These are phyloP conservation scores for Aramus guarauna DNA, from an alignment of 2,113 vertebrate genomes.

Conservation along the genomic window DNA sequence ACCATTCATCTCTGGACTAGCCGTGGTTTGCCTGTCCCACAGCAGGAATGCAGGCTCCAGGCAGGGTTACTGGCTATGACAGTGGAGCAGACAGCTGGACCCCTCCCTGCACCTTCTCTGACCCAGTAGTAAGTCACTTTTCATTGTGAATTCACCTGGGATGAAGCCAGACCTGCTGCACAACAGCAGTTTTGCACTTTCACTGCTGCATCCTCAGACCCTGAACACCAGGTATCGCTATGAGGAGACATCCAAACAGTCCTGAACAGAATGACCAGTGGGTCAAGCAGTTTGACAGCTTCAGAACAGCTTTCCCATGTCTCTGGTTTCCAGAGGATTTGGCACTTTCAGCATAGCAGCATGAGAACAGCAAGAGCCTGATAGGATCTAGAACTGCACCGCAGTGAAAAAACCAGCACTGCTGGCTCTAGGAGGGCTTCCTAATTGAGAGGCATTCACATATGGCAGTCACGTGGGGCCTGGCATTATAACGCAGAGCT, in stretches of 20 bases:
- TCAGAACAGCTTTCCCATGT: not conserved
- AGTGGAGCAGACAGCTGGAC: not conserved
- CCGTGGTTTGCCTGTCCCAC: not conserved
- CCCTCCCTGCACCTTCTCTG: not conserved
- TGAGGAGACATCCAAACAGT: not conserved
- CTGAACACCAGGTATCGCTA: not conserved
- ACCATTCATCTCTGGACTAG: not conserved
- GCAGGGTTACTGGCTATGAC: not conserved
- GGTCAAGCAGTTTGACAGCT: not conserved
- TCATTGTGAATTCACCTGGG: not conserved
- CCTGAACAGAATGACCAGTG: not conserved
- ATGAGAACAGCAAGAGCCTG: accelerated
- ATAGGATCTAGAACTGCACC: not conserved
- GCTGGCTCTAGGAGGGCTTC: not conserved
- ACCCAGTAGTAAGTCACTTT: not conserved
- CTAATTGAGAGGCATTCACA: accelerated
- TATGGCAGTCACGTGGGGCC: not conserved
- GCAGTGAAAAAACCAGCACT: not conserved
- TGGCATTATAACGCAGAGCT: accelerated
- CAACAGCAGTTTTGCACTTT: not conserved
- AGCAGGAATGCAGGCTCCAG: not conserved
- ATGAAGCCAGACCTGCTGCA: not conserved
- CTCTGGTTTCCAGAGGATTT: not conserved
- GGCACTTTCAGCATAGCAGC: not conserved
- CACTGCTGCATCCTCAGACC: not conserved